phyloP scores from a whole-genome alignment of 2,113 vertebrate species.

The Isurus oxyrinchus region DNA sequence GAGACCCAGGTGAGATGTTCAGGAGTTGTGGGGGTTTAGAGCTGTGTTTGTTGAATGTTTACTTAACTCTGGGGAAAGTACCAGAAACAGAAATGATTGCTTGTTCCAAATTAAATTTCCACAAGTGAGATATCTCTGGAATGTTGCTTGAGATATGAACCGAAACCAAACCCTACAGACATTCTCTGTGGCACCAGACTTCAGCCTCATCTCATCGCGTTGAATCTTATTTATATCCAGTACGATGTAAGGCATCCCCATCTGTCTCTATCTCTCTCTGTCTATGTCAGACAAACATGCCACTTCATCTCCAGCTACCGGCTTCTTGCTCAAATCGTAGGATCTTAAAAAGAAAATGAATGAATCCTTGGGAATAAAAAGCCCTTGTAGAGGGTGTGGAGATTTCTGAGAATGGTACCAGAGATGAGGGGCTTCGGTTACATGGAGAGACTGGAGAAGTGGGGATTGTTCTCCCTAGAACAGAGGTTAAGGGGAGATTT shows the following conservation, averaged over 20 bases:
- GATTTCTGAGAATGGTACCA: neutral
- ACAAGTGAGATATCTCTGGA: neutral
- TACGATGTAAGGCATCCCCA: neutral
- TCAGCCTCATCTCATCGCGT: neutral
- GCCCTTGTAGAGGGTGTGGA: neutral
- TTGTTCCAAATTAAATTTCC: neutral
- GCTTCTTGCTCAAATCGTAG: too few relatives aligned
- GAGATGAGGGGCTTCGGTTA: neutral
- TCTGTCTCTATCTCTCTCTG: neutral
- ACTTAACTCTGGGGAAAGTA: neutral
- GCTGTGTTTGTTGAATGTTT: neutral
- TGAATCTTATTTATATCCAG: neutral
- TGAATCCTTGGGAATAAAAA: neutral
- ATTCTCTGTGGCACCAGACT: neutral
- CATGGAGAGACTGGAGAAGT: neutral
- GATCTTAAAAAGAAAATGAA: neutral
- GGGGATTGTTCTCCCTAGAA: neutral
- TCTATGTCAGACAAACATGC: too few relatives aligned
- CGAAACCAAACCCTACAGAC: neutral
- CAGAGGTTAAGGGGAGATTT: neutral
- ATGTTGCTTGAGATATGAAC: neutral
- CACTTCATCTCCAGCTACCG: neutral
- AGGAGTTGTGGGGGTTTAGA: neutral
- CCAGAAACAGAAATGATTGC: neutral
- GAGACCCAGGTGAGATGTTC: neutral